Evolutionary conservation across 2,797 vertebrate species (phyloP), one percentile per base, ranked within the genome.

Genomic region (Graptemys geographica): DNA sequence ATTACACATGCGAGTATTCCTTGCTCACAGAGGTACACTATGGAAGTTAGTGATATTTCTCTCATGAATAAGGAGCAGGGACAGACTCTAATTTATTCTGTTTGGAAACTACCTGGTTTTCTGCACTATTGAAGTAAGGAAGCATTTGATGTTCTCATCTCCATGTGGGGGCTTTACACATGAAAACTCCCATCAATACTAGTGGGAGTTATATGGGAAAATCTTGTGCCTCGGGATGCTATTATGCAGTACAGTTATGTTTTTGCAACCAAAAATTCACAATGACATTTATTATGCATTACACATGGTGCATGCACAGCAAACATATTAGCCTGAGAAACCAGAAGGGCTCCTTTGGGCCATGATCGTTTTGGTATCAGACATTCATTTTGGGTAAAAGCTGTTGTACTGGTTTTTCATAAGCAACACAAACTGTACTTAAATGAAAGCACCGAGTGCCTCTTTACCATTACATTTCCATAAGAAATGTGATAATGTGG

Each of bases 31-130:
- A 90, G 37, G 3, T 37, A 72, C 21, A 72, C 59, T 3, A 2
- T n/a, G 18, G 62, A 69, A 69, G 18, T 41, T 72, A 72, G 37
- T 72, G 69, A 72, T 69, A 18, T 5, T n/a, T 8, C 41, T 3
- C 44, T 88, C 56, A 55, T 0, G 0, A 81, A 62, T 74, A 21
- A 93, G 79, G 18, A 33, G 65, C 23, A 90, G 62, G 33, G 81
- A 82, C 52, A 86, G 31, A 12, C 25, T 82, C 78, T 80, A 59
- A 76, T 21, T 55, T 2, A 12, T 3, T 59, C 13, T 76, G 65
- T 51, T 93, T 86, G 53, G 57, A 96, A 91, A 82, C 8, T 10
- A 86, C 37, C 13, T 76, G 16, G 84, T 92, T 87, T 44, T 90
- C 55, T 62, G 31, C 53, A 49, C 78, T 72, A 84, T 7, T 23